A percentile compares a stretch with the other conserved stretches of the same genome.
These are phyloP conservation scores for Plectropomus leopardus DNA, from an alignment of 2,113 vertebrate genomes.

Conservation along the genomic window DNA sequence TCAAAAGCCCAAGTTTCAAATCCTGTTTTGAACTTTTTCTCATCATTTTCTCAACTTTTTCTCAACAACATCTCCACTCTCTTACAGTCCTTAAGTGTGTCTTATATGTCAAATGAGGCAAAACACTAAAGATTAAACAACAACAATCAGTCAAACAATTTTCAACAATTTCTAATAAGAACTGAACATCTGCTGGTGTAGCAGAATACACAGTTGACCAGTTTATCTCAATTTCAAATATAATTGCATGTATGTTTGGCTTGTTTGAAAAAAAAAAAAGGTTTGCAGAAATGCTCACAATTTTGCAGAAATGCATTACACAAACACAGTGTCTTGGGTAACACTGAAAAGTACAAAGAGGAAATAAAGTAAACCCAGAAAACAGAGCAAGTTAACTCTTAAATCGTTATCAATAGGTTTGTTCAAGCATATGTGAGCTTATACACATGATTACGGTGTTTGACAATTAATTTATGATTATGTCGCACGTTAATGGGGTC, in stretches of 20 bases:
- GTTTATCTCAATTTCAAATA: too few relatives aligned
- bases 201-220: too few relatives aligned
- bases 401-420: background rate
- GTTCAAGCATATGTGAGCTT: background rate
- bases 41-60: too few relatives aligned
- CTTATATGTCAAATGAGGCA: background rate
- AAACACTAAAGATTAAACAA: background rate
- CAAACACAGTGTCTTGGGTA: constrained; percentile 32
- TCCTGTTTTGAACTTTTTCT: background rate
- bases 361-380: constrained; percentile 45
- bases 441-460: background rate
- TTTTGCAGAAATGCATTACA: background rate
- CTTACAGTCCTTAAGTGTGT: background rate
- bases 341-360: constrained; percentile 62
- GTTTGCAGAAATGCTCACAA: too few relatives aligned
- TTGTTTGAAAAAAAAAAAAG: too few relatives aligned
- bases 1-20: background rate
- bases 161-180: background rate
- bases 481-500: background rate
- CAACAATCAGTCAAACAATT: too few relatives aligned
- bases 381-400: background rate
- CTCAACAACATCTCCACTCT: too few relatives aligned
- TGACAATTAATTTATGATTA: background rate
- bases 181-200: background rate
- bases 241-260: background rate